phyloP scores from a whole-genome alignment of 2,888 invertebrate genomes.

The Monopis laevigella region DNA sequence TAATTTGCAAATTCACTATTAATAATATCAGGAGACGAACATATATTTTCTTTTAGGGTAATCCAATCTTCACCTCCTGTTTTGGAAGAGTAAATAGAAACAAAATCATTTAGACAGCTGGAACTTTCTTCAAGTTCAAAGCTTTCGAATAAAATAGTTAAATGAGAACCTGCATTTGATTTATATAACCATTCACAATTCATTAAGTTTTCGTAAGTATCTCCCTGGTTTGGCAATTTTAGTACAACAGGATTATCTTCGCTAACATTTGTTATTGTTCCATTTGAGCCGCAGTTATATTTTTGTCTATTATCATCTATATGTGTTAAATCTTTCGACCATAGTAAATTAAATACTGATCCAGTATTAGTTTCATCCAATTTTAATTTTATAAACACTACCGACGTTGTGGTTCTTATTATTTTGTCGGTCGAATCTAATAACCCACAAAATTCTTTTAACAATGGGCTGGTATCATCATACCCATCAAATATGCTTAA shows the following conservation, averaged over 20 bases:
- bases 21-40: conserved; percentile 45
- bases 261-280: conserved; percentile 29
- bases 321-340: conserved; percentile 28
- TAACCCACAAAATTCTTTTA: conserved; percentile 67
- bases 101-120: conserved; percentile 69
- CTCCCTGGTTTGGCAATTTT: conserved; percentile 78
- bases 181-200: conserved; percentile 80
- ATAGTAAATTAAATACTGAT: conserved; percentile 37
- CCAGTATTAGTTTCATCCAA: conserved; percentile 52
- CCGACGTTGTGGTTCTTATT: conserved; percentile 69
- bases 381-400: conserved; percentile 66
- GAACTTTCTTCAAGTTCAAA: conserved; percentile 69
- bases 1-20: conserved; percentile 43
- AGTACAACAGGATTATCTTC: conserved; percentile 36
- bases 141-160: conserved; percentile 62
- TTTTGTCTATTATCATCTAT: conserved; percentile 16
- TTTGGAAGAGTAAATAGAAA: conserved; percentile 68
- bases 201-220: conserved; percentile 66
- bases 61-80: conserved; percentile 60
- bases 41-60: conserved; percentile 56
- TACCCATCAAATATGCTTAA: conserved; percentile 78
- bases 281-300: conserved; percentile 45
- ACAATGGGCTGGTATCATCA: conserved; percentile 67
- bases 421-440: conserved; percentile 26
- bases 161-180: conserved; percentile 67